These are phyloP conservation scores for Trilocha varians DNA, from an alignment of 2,888 invertebrate genomes.

Conservation along the genomic window DNA sequence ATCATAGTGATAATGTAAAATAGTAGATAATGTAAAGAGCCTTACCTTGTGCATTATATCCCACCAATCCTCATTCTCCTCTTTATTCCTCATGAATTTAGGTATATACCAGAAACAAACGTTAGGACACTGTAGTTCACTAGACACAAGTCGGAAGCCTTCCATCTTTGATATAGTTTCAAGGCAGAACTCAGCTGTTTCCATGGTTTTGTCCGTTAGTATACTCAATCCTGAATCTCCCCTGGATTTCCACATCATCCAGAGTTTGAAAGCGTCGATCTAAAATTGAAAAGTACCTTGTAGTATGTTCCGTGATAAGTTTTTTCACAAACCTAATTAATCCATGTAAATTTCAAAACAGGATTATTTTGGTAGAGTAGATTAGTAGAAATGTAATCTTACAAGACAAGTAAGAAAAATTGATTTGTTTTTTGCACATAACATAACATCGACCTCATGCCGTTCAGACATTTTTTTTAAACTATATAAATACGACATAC, in stretches of 20 bases:
- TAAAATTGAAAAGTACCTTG: too few species aligned
- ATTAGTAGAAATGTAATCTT: too few species aligned
- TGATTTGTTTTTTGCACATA: too few species aligned
- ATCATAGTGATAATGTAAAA: too few species aligned
- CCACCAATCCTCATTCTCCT: constrained; percentile 67
- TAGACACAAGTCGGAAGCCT: constrained; percentile 76
- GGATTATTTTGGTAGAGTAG: too few species aligned
- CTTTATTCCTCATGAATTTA: constrained; percentile 51
- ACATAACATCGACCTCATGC: too few species aligned
- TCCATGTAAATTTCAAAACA: too few species aligned
- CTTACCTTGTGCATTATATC: constrained; percentile 63
- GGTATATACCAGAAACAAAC: constrained; percentile 94
- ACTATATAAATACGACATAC: constrained; percentile 34
- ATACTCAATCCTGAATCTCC: constrained; percentile 75
- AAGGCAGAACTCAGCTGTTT: constrained; percentile 72
- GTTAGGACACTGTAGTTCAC: constrained; percentile 81
- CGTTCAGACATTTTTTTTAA: neutral
- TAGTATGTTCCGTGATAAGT: too few species aligned
- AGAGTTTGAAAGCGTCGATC: constrained; percentile 92
- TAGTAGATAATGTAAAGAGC: constrained; percentile 33
- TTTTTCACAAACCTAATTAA: too few species aligned
- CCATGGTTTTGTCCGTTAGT: constrained; percentile 78
- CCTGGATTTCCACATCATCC: constrained; percentile 92
- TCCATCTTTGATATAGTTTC: constrained; percentile 58
- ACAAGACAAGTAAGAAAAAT: too few species aligned